Base-by-base conservation (phyloP, 2,888 invertebrate species). In the Luffia ferchaultella region DNA sequence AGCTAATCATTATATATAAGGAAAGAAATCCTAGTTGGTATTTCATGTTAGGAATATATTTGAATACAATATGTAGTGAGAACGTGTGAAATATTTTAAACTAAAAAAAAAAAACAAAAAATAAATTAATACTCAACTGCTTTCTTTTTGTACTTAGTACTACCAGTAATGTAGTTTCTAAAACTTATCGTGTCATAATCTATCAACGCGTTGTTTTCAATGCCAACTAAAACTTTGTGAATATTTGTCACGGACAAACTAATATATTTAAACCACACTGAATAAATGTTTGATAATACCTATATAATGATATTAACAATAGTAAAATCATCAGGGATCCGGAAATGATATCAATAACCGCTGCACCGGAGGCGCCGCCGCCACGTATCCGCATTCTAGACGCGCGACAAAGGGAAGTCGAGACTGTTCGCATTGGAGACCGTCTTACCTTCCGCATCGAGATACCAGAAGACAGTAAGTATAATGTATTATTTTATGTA, bases 321-420 rank as follows among this genome's bases (percentile, higher is more conserved):
- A n/a, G n/a, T n/a, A n/a, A n/a, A 30, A 30, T 30, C 30, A 66
- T 16, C 79, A 91, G 93, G 71, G 96, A 96, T 80, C 96, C 96
- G 53, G 96, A 96, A 78, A 96, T 95, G 92, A 96, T 96, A 67
- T 95, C 95, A 68, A 96, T 96, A 71, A 96, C 96, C 20, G 95
- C 96, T 40, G 95, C 96, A 16, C 96, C 96, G 1, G 96, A 96
- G 80, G 96, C 96, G 18, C 96, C 96, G 45, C 93, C 96, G 58
- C 96, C 96, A 67, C 92, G 95, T 67, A 96, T 96, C 65, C 91
- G 95, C 58, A 96, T 96, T 66, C 85, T 96, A 76, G 96, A 96
- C 74, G 90, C 90, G 54, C 88, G 92, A 58, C 88, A 90, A 58
- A 89, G 94, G 52, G 96, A 96, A 76, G 96, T 96, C 55, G 96